These are phyloP conservation scores for Chrosomus eos DNA, from an alignment of 2,797 vertebrate species.

Conservation along the genomic window DNA sequence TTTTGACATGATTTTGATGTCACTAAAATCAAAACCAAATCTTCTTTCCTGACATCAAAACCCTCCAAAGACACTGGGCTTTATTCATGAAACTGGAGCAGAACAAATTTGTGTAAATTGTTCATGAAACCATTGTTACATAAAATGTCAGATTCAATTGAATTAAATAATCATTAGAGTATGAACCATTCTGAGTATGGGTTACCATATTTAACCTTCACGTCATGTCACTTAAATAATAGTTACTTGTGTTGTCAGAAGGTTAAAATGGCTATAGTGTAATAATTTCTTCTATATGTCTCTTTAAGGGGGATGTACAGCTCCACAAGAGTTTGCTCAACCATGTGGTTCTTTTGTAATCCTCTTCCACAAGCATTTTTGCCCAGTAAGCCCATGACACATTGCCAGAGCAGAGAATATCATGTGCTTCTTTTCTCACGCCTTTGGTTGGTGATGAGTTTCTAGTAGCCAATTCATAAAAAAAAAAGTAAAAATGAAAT, in stretches of 20 bases:
- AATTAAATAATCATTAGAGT: not conserved
- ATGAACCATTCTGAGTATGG: too few species aligned
- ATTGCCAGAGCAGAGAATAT: conserved; percentile 15
- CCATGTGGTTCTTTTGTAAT: conserved; percentile 57
- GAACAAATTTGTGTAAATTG: not conserved
- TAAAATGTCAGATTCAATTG: conserved; percentile 12
- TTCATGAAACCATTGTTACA: conserved; percentile 6
- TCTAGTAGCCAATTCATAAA: too few species aligned
- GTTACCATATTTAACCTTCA: too few species aligned
- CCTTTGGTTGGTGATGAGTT: not conserved
- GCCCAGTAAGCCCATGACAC: conserved; percentile 13
- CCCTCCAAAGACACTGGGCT: not conserved
- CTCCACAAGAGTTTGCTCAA: conserved; percentile 60
- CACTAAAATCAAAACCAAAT: not conserved
- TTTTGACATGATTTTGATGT: not conserved
- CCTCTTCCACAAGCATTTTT: conserved; percentile 38
- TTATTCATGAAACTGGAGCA: not conserved
- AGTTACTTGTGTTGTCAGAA: not conserved
- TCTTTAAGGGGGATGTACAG: conserved; percentile 39
- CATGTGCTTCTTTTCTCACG: conserved; percentile 52
- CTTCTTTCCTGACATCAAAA: conserved; percentile 16
- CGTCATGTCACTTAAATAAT: too few species aligned
- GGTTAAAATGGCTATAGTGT: conserved; percentile 44
- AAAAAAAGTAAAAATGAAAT: too few species aligned
- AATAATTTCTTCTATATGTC: not conserved